Evolutionary conservation across 2,113 vertebrate species (phyloP), one percentile per base, ranked within the genome.

Genomic region (Clinocottus analis): DNA sequence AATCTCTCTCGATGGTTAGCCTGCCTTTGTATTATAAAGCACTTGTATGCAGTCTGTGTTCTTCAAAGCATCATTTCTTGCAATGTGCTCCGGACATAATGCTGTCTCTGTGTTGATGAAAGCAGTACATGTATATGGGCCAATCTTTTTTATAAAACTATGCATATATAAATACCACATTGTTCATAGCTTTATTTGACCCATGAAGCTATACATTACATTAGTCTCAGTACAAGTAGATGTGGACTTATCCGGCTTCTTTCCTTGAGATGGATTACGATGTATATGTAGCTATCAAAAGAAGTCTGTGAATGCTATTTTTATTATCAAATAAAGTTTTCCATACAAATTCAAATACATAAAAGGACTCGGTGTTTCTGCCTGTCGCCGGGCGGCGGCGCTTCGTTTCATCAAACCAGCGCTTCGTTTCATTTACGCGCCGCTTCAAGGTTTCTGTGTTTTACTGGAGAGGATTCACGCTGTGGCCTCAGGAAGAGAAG

Each of bases 181-280:
- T 97, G 96, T 97, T 96, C 97, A 97, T 97, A 98, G 97, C 97
- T 98, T 99, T 98, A 97, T 98, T 97, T 97, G 96, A 96, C 92
- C 94, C 96, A 94, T 95, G 94, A 94, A 95, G 95, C 95, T 97
- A 96, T 94, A 97, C 93, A 95, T 96, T 95, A 96, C 93, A 92
- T 96, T 97, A 97, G 96, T 96, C 91, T 92, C 95, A 97, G 92
- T 96, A 94, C 91, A 94, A 95, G 91, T 96, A 97, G 95, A 94
- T 90, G 94, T 96, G 95, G 95, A 96, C 94, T 96, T 96, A 95
- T 93, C 94, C 94, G 94, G 94, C 94, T 96, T 96, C 95, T 96
- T 96, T 96, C 95, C 94, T 95, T 94, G 91, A 94, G 95, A 97
- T 94, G 94, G 95, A 95, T 97, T 95, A 96, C 95, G 95, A 94